Base-by-base conservation (phyloP, 2,113 vertebrate species). In the Tetrao urogallus region DNA sequence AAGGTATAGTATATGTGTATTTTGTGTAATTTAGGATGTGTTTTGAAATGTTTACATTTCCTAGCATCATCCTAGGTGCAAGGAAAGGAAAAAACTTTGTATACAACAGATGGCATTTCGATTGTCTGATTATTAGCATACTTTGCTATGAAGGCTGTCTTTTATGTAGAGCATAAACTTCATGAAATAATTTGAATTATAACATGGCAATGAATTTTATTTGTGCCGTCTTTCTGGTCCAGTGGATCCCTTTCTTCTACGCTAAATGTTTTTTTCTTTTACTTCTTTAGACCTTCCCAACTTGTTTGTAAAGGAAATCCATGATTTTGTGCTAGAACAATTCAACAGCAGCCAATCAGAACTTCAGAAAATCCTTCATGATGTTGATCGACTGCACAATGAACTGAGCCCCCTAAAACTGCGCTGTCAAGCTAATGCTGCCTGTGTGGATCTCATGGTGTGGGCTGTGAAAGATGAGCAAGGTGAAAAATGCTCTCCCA, bases 401-500 rank as follows among this genome's bases (percentile, higher is more conserved):
- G 99, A 99, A 30, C 98, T 99, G 91, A 99, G 98, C 89, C 98
- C 99, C 16, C 96, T 99, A 73, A 99, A 99, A 82, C 97, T 99
- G 25, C 99, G 99, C 70, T 99, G 99, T 96, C 99, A 99, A 96
- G 99, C 99, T 67, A 99, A 98, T 28, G 99, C 99, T 8, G 99
- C 99, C 91, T 99, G 99, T 2, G 99, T 99, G 95, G 99, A 99
- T 97, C 99, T 99, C 92, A 99, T 99, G 99, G 99, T 99, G 95
- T 99, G 99, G 99, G 99, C 99, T 4, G 98, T 99, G 91, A 99
- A 99, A 95, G 99, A 99, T 30, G 99, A 99, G 82, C 99, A 99
- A 98, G 98, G 99, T 99, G 87, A 67, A 50, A 61, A 16, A 74
- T 16, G 4, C 47, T 64, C n/a, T 43, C 78, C 4, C 2, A 2